phyloP scores from a whole-genome alignment of 2,797 vertebrate genomes.

The Garrulus glandarius region DNA sequence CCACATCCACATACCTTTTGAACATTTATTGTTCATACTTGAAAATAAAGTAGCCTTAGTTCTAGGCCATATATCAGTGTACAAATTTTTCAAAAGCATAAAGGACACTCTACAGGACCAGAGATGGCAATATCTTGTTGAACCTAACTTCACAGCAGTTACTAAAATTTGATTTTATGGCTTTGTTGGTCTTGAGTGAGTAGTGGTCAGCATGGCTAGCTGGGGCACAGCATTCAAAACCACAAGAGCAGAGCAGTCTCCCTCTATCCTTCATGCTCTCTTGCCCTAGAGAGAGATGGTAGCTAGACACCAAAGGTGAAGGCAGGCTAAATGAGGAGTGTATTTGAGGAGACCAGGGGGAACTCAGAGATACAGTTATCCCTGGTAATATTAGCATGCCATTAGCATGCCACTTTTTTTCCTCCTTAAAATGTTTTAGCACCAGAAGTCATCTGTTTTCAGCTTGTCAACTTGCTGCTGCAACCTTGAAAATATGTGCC shows the following conservation, averaged over 20 bases:
- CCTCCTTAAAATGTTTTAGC: not conserved
- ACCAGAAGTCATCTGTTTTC: not conserved
- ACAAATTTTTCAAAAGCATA: not conserved
- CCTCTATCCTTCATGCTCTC: not conserved
- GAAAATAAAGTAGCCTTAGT: not conserved
- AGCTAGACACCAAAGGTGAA: not conserved
- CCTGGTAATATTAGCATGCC: not conserved
- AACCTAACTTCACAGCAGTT: not conserved
- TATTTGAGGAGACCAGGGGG: not conserved
- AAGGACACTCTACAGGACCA: not conserved
- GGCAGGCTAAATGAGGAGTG: not conserved
- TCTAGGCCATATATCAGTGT: not conserved
- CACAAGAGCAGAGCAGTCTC: accelerated
- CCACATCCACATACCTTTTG: not conserved
- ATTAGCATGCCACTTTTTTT: not conserved
- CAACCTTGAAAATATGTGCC: not conserved
- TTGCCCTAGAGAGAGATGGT: not conserved
- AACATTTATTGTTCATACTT: not conserved
- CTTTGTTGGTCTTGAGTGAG: not conserved
- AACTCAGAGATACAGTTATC: not conserved
- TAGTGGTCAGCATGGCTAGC: not conserved
- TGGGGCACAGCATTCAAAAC: not conserved
- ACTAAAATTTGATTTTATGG: not conserved
- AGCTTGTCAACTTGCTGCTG: not conserved
- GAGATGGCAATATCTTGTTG: not conserved